Base-by-base conservation (phyloP, 30 jellyfish, hydroid and myxozoan species). In the Hydractinia echinata region DNA sequence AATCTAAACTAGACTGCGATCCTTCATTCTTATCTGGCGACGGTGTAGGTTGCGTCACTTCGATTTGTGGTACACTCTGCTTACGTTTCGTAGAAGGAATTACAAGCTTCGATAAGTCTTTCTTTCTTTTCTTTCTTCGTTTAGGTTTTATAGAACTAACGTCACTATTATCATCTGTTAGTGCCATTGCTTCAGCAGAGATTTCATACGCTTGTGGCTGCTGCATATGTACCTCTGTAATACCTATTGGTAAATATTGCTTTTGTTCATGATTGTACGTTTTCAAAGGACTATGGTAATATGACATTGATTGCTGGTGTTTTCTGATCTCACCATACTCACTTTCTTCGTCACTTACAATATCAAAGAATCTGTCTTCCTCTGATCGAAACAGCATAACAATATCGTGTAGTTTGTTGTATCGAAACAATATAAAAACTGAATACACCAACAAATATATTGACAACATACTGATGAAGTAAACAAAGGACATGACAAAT, bases 391-490 rank as follows among this genome's bases (percentile, higher is more conserved):
- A 21, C 48, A 74, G 21, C 5, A 44, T 19, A 16, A 74, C 54
- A 10, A 74, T 13, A 5, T 19, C 70, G 1, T n/a, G 50, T 9
- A 15, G 11, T 5, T 52, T 50, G 66, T 74, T 15, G 66, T 74
- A 58, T 9, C 83, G 2, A 7, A 74, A 74, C 7, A 74, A 54
- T 9, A 30, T 74, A 74, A 74, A 74, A 20, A 58, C 20, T 53
- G 83, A 74, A 7, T 49, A 74, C 5, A 54, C 51, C 51, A 74
- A 19, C 83, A 74, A 21, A 74, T 74, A 74, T 48, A 74, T 48
- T 0, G 21, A 74, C 30, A n/a, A 10, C 14, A 55, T 49, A 13
- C 39, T 48, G 21, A 74, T 48, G 21, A 74, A 74, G 15, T 30
- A 11, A 55, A 74, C 70, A 49, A 74, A 54, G 13, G 69, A 48